Conservation (phyloP, 2,797 vertebrate species). For the Sebastes trivittatus region DNA sequence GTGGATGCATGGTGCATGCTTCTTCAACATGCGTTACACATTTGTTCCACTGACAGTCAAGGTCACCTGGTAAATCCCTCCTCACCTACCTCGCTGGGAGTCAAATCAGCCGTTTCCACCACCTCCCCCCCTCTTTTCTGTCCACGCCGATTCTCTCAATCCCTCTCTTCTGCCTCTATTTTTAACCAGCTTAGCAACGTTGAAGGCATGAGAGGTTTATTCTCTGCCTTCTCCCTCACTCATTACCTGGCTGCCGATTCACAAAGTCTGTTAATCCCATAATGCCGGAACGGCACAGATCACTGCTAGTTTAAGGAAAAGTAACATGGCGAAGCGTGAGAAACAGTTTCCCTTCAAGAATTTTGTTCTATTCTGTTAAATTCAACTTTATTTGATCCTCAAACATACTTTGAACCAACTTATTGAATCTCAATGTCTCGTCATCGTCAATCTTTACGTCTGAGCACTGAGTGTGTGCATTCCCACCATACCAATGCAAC, state of each 20-base stretch:
- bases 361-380: background rate
- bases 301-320: constrained; percentile 33
- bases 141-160: constrained; percentile 63
- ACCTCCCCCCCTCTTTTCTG: constrained; percentile 48
- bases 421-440: background rate
- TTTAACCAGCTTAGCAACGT: constrained; percentile 78
- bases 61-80: constrained; percentile 67
- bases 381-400: background rate
- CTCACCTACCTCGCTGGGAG: constrained; percentile 56
- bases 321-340: background rate
- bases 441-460: background rate
- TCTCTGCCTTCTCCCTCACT: constrained; percentile 68
- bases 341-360: background rate
- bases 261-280: constrained; percentile 67
- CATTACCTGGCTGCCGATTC: constrained; percentile 72
- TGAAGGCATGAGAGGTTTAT: constrained; percentile 66
- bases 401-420: background rate
- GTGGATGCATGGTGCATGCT: constrained; percentile 1
- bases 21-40: constrained; percentile 16
- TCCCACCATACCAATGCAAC: constrained; percentile 10
- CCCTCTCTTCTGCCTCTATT: constrained; percentile 77
- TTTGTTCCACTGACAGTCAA: constrained; percentile 53
- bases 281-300: constrained; percentile 40
- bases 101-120: constrained; percentile 46
- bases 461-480: background rate